These are phyloP conservation scores for Conopomorpha cramerella DNA, from an alignment of 1,140 invertebrate genomes.

Conservation along the genomic window DNA sequence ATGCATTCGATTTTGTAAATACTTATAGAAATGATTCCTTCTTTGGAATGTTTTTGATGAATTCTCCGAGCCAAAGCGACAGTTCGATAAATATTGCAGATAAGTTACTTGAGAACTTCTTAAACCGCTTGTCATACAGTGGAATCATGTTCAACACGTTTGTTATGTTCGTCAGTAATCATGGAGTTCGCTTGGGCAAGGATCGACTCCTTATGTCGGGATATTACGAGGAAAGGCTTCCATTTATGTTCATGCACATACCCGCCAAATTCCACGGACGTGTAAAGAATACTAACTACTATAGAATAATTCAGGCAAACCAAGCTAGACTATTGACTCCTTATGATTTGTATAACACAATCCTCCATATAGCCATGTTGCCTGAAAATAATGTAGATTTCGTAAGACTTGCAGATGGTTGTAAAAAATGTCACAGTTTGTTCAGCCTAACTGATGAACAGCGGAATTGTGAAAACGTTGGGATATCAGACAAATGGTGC, in stretches of 20 bases:
- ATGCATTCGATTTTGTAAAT: constrained; percentile 65
- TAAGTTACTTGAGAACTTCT: constrained; percentile 53
- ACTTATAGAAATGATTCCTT: constrained; percentile 63
- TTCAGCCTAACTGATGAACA: constrained; percentile 66
- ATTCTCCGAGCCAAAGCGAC: constrained; percentile 70
- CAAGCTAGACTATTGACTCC: constrained; percentile 70
- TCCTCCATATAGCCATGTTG: constrained; percentile 49
- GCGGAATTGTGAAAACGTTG: constrained; percentile 76
- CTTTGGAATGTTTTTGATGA: constrained; percentile 76
- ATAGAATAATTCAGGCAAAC: constrained; percentile 67
- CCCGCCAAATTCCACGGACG: constrained; percentile 70
- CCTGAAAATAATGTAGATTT: constrained; percentile 30
- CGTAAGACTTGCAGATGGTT: constrained; percentile 40
- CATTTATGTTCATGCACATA: constrained; percentile 73
- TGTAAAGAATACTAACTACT: constrained; percentile 62
- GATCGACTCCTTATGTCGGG: constrained; percentile 74
- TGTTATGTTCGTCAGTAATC: constrained; percentile 84
- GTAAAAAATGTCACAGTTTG: constrained; percentile 70
- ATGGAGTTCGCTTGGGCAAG: constrained; percentile 81
- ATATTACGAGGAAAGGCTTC: constrained; percentile 82
- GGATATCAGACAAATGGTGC: constrained; percentile 80
- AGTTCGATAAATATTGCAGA: constrained; percentile 67
- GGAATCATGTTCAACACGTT: constrained; percentile 63
- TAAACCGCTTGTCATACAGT: constrained; percentile 56
- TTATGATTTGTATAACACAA: constrained; percentile 73